These are phyloP conservation scores for Laticauda colubrina DNA, from an alignment of 2,113 vertebrate species.

Conservation along the genomic window DNA sequence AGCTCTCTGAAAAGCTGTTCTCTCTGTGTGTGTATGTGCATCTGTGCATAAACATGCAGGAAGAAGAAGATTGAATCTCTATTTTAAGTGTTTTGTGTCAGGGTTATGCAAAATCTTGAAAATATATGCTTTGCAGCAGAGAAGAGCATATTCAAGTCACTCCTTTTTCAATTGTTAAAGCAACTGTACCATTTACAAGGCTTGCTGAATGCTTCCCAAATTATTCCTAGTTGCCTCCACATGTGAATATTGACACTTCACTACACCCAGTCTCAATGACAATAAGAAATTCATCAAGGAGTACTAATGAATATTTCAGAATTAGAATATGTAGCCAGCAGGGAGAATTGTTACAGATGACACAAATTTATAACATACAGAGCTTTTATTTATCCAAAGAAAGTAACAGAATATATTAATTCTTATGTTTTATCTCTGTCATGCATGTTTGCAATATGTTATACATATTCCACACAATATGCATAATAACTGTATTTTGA, in stretches of 20 bases:
- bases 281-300: neutral
- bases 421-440: neutral
- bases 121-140: neutral
- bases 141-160: neutral
- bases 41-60: neutral
- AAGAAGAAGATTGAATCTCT: neutral
- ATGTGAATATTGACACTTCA: neutral
- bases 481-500: neutral
- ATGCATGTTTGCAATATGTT: neutral
- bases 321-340: neutral
- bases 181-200: neutral
- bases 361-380: neutral
- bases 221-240: neutral
- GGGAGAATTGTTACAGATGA: neutral
- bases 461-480: neutral
- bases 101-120: neutral
- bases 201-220: neutral
- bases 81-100: neutral
- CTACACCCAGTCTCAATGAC: neutral
- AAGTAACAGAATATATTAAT: neutral
- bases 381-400: neutral
- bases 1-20: neutral
- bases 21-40: rapidly evolving
- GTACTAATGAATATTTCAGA: neutral
- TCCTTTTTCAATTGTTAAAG: neutral